phyloP scores from a whole-genome alignment of 2,888 invertebrate species.

The Silvanus unidentatus region DNA sequence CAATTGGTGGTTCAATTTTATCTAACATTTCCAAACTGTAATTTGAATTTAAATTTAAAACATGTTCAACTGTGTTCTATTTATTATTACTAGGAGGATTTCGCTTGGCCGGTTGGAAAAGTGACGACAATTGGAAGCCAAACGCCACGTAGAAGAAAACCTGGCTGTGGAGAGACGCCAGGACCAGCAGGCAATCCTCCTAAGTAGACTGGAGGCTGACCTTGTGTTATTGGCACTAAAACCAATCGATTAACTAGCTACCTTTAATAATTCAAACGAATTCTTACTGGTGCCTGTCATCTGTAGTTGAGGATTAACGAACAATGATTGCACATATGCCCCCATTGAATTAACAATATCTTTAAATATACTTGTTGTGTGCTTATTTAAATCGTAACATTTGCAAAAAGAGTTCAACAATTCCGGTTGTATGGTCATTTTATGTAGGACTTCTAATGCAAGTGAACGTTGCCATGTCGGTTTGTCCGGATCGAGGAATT shows the following conservation, averaged over 20 bases:
- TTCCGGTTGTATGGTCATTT: constrained; percentile 84
- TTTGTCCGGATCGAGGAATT: constrained; percentile 95
- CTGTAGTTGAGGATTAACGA: constrained; percentile 66
- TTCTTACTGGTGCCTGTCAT: constrained; percentile 44
- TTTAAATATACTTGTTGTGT: constrained; percentile 87
- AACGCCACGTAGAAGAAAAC: constrained; percentile 88
- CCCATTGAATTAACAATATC: constrained; percentile 93
- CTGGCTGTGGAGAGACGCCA: constrained; percentile 79
- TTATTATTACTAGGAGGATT: constrained; percentile 76
- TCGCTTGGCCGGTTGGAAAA: constrained; percentile 78
- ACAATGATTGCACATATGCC: constrained; percentile 87
- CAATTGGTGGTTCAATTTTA: constrained; percentile 85
- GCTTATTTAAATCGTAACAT: constrained; percentile 92
- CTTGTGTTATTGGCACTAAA: constrained; percentile 49
- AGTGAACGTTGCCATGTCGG: constrained; percentile 94
- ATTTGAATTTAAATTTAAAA: constrained; percentile 10
- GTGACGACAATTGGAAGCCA: constrained; percentile 86
- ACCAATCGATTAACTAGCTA: not conserved
- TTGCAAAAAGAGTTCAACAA: constrained; percentile 87
- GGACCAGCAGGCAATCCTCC: constrained; percentile 65
- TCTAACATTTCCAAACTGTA: constrained; percentile 91
- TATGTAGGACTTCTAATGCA: constrained; percentile 92
- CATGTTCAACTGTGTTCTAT: constrained; percentile 1
- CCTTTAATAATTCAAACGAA: not conserved
- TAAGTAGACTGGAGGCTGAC: constrained; percentile 58